Evolutionary conservation across 2,113 vertebrate species (phyloP), one percentile per base, ranked within the genome.

Genomic region (Pelobates fuscus): DNA sequence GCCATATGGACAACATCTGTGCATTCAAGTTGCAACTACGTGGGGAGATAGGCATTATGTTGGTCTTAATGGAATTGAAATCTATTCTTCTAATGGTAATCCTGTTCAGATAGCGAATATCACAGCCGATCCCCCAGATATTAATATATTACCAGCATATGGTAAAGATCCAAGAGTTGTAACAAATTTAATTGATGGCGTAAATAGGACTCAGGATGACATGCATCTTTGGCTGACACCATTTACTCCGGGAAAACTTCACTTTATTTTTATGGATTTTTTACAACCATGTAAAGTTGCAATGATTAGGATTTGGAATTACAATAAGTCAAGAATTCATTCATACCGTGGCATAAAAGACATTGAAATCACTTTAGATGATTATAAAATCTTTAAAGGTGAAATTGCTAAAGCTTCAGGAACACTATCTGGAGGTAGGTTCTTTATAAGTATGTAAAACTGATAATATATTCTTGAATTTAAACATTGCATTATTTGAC

Each of bases 31-130:
- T 81, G 72, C 66, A 46, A 94, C 96, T 20, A 98, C 97, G 0
- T 99, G 97, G 97, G 97, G 97, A n/a, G 97, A 99, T 85, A 91
- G 95, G 2, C 96, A 97, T 83, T 98, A 98, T 0, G 94, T 99
- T 1, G 97, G 97, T 63, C 94, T 99, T 12, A 98, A 98, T 0
- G 94, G 97, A 23, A 88, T 99, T 44, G 95, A 99, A 82, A 89
- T 98, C 23, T 99, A 98, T 81, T 93, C 93, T 73, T 93, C 96
- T 62, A 89, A 86, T 18, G 97, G 97, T 1, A 88, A 94, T 46
- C 96, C 95, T 0, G 85, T 98, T 58, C 80, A 66, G 14, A 86
- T 95, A 0, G 75, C 84, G 21, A 86, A 82, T 72, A 93, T 99
- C 81, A 78, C 54, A 0, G 96, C 96, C 0, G 88, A 96, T 30